Conservation (phyloP, 2,113 vertebrate genomes). For the Urocolius indicus region DNA sequence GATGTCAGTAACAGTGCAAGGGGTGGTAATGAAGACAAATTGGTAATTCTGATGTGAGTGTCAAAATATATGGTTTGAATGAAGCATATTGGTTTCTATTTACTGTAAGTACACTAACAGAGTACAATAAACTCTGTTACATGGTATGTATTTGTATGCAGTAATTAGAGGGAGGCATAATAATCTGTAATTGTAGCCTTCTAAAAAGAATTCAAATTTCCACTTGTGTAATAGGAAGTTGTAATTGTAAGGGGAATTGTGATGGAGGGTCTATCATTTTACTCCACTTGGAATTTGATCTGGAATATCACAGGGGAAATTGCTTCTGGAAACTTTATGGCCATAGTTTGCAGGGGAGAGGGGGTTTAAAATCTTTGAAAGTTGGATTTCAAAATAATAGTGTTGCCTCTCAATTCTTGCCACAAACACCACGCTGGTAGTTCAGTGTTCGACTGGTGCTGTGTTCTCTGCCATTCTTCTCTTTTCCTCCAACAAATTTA, state of each 20-base stretch:
- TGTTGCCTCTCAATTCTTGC: neutral
- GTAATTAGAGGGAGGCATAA: conserved; percentile 50
- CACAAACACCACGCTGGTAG: neutral
- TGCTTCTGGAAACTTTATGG: neutral
- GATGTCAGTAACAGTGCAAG: conserved; percentile 32
- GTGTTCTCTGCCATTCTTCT: neutral
- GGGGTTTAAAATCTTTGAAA: neutral
- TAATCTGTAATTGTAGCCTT: conserved; percentile 50
- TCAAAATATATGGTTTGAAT: conserved; percentile 30
- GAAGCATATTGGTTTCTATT: conserved; percentile 35
- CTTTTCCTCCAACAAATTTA: neutral
- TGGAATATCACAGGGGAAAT: neutral
- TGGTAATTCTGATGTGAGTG: conserved; percentile 6
- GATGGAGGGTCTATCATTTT: neutral
- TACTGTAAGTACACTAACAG: conserved; percentile 46
- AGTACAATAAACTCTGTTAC: conserved; percentile 26
- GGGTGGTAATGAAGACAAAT: conserved; percentile 53
- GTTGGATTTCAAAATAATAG: neutral
- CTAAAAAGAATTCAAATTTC: conserved; percentile 27
- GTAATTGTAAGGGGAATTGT: neutral
- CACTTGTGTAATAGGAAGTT: neutral
- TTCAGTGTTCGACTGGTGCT: neutral
- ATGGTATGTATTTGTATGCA: conserved; percentile 11
- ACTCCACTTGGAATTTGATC: neutral
- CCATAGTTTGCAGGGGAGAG: neutral